Base-by-base conservation (phyloP, 1,140 invertebrate species). In the Apis florea region DNA sequence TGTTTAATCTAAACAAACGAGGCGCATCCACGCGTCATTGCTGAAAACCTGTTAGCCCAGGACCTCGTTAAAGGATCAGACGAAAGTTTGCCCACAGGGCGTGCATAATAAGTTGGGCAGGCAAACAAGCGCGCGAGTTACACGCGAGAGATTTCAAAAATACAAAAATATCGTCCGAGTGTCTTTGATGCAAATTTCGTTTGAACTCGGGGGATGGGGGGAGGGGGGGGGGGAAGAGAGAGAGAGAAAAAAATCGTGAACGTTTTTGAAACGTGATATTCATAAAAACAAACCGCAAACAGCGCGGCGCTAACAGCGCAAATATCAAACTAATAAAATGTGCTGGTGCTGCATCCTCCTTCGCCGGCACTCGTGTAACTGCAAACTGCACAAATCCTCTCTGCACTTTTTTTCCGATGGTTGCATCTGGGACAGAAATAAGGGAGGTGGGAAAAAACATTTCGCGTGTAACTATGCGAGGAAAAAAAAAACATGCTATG, bases 251-350 rank as follows among this genome's bases (percentile, higher is more conserved):
- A 40, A 58, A 79, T 63, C 49, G 70, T 26, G 70, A 51, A 64
- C 53, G 53, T 80, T 61, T 80, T 66, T 63, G 70, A 19, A 49
- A 80, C 53, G 70, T 74, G 70, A 80, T 80, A 66, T 66, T 74
- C 78, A 31, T 66, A 71, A 56, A 73, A 80, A 66, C 78, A 31
- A 31, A 26, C 61, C 53, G 54, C 59, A 49, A 54, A 59, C 78
- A 49, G 49, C 66, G 53, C 40, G 68, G 53, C 40, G 68, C 49
- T 53, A 49, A 40, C 78, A 74, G 66, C 61, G 70, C 70, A 66
- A 80, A 74, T 71, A 74, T 80, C 78, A 80, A 80, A 80, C 78
- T 80, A 80, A 80, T 80, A 80, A 80, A 80, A 80, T 80, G 71
- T 80, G 71, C 66, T 74, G 71, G 78, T 71, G 74, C 61, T 40